These are phyloP conservation scores for Clarias macrocephalus DNA, from an alignment of 2,113 vertebrate species.

Conservation along the genomic window DNA sequence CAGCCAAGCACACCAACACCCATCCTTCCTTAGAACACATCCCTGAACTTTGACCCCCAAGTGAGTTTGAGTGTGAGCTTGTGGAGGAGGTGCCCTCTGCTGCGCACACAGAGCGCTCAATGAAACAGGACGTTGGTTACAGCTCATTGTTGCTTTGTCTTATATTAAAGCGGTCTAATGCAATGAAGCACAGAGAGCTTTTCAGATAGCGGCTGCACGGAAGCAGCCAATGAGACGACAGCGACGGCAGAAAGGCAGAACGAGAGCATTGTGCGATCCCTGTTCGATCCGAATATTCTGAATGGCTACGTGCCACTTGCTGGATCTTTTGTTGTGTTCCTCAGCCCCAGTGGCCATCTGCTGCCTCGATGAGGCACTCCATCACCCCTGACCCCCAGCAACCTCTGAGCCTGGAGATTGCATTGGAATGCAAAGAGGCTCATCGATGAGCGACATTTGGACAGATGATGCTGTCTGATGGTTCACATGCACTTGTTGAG, in stretches of 20 bases:
- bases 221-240: conserved; percentile 12
- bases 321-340: conserved; percentile 54
- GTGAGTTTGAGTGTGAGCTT: conserved; percentile 8
- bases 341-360: conserved; percentile 66
- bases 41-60: conserved; percentile 54
- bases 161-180: conserved; percentile 31
- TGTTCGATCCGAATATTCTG: conserved; percentile 47
- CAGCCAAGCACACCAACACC: conserved; percentile 47
- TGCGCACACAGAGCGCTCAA: conserved; percentile 13
- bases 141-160: conserved; percentile 26
- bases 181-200: conserved; percentile 20
- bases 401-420: conserved; percentile 30
- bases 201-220: neutral
- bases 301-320: conserved; percentile 47
- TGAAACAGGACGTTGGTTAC: conserved; percentile 29
- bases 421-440: conserved; percentile 52
- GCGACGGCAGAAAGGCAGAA: conserved; percentile 20
- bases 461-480: conserved; percentile 15
- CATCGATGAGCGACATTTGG: conserved; percentile 28
- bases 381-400: conserved; percentile 48
- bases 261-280: conserved; percentile 36
- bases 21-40: conserved; percentile 57
- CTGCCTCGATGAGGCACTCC: conserved; percentile 48
- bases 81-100: conserved; percentile 17
- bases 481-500: conserved; percentile 43